A percentile compares a stretch with the other conserved stretches of the same genome.
Evolutionary conservation across 2,888 invertebrate species (phyloP).

Genomic region (Dolichomitus sp.): DNA sequence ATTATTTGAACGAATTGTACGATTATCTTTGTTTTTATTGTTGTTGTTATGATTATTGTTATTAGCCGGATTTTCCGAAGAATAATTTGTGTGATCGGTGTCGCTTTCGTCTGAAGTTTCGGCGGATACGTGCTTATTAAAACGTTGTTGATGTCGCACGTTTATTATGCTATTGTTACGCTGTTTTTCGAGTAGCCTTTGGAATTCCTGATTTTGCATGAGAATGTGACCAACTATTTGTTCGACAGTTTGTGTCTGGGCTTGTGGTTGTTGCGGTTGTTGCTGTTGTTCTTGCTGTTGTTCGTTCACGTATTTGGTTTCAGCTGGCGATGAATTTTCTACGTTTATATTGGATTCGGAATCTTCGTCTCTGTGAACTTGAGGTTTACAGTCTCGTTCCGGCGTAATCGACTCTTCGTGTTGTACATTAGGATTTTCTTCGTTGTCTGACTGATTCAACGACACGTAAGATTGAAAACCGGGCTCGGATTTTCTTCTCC

Average conservation of each 20-base stretch:
- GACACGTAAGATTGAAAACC: slow-evolving; percentile 86
- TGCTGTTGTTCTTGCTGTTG: slow-evolving; percentile 55
- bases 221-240: slow-evolving; percentile 94
- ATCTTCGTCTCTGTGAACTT: background rate
- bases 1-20: slow-evolving; percentile 66
- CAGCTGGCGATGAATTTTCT: slow-evolving; percentile 58
- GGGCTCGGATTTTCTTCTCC: slow-evolving; percentile 92
- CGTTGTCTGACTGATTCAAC: slow-evolving; percentile 82
- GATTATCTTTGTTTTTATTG: slow-evolving; percentile 73
- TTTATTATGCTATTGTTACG: slow-evolving; percentile 88
- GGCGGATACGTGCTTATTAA: slow-evolving; percentile 87
- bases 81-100: slow-evolving; percentile 75
- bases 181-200: slow-evolving; percentile 92
- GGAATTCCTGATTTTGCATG: slow-evolving; percentile 94
- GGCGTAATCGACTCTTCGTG: slow-evolving; percentile 41
- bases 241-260: slow-evolving; percentile 88
- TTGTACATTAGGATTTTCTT: slow-evolving; percentile 65
- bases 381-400: slow-evolving; percentile 22
- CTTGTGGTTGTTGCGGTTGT: slow-evolving; percentile 58
- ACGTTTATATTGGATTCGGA: slow-evolving; percentile 38
- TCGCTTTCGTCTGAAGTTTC: slow-evolving; percentile 87
- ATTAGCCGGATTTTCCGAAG: slow-evolving; percentile 62
- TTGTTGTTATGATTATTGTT: slow-evolving; percentile 70
- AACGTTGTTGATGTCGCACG: slow-evolving; percentile 87
- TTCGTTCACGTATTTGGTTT: slow-evolving; percentile 77